Conservation (phyloP, 2,113 vertebrate genomes). For the Dromaius novaehollandiae region DNA sequence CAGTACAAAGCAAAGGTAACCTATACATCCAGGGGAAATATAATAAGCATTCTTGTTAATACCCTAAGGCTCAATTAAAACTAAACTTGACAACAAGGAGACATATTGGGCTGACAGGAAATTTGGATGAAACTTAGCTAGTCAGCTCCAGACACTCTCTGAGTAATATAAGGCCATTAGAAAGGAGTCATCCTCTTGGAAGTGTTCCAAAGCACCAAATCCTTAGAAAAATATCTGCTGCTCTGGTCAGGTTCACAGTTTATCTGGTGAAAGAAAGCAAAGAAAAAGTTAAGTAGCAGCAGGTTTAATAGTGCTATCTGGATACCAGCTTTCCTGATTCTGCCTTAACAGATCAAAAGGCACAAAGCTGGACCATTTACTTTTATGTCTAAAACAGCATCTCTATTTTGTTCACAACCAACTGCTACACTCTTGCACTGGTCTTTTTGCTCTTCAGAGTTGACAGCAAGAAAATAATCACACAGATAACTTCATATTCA, state of each 20-base stretch:
- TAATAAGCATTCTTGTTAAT: accelerated
- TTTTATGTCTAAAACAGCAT: background rate
- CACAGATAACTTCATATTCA: background rate
- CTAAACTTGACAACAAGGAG: background rate
- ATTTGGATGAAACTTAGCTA: background rate
- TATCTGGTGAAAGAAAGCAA: background rate
- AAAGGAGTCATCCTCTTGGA: background rate
- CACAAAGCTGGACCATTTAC: accelerated
- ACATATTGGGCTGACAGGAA: background rate
- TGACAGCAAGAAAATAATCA: background rate
- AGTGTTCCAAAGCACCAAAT: background rate
- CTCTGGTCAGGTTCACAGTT: background rate
- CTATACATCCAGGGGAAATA: background rate
- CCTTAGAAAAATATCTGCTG: background rate
- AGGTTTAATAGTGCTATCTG: background rate
- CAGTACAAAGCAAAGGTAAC: background rate
- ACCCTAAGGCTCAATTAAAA: background rate
- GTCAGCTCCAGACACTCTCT: background rate
- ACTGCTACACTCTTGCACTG: accelerated
- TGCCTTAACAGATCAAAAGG: background rate
- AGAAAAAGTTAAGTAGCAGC: background rate
- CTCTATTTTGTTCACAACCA: background rate
- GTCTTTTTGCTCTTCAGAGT: background rate
- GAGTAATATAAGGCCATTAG: too few species aligned
- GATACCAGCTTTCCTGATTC: background rate